Percentiles rank a stretch among this genome's conserved stretches.
These are phyloP conservation scores for Ranitomeya imitator DNA, from an alignment of 2,113 vertebrate species.

Conservation along the genomic window DNA sequence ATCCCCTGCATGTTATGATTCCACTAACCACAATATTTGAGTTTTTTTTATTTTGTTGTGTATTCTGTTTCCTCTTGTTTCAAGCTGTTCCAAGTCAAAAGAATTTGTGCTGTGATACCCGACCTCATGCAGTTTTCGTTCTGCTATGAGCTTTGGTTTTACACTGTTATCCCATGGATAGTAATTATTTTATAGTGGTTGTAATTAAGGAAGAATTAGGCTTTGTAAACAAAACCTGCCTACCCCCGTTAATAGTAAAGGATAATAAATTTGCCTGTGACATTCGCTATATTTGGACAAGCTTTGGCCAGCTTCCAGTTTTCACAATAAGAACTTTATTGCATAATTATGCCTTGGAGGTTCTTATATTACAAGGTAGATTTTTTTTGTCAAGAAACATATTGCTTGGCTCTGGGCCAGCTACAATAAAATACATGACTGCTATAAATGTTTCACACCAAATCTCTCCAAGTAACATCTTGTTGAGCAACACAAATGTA, in stretches of 20 bases:
- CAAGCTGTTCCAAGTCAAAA: constrained; percentile 16
- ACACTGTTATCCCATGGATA: constrained; percentile 88
- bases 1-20: not conserved
- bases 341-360: constrained; percentile 86
- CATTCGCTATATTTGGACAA: constrained; percentile 89
- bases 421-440: constrained; percentile 81
- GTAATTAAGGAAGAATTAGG: constrained; percentile 96
- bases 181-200: constrained; percentile 95
- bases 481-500: constrained; percentile 64
- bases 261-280: constrained; percentile 93
- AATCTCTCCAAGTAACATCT: constrained; percentile 76
- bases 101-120: constrained; percentile 11
- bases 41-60: not conserved
- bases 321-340: constrained; percentile 85
- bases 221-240: constrained; percentile 96
- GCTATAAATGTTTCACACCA: constrained; percentile 83
- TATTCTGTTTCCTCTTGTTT: constrained; percentile 1
- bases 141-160: constrained; percentile 83
- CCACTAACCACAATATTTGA: not conserved
- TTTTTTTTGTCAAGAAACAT: constrained; percentile 81
- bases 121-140: constrained; percentile 66
- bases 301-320: constrained; percentile 87
- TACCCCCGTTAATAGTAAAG: constrained; percentile 92
- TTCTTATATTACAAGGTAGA: constrained; percentile 80
- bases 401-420: constrained; percentile 82